Evolutionary conservation across 2,113 vertebrate species (phyloP), one percentile per base, ranked within the genome.

Genomic region (Hiodon alosoides): DNA sequence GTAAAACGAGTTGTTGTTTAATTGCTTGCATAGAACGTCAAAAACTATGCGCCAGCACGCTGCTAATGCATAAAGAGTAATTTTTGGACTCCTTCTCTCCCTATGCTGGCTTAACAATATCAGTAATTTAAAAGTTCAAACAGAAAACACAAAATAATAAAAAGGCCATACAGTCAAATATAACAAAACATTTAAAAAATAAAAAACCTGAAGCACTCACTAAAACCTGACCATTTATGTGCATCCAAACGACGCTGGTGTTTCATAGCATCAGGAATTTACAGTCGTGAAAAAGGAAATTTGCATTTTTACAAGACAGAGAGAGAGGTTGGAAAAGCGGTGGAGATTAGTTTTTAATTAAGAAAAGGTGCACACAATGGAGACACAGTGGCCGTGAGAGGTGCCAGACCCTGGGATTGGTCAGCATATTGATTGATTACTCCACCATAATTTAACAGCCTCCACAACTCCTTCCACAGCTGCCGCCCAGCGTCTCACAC

Each of bases 401-500:
- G 31, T 31, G 31, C 31, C 31, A 31, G 31, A 31, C 31, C 31
- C 31, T 31, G 31, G 31, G 31, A 31, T 31, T 2, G 31, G 31
- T 84, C 84, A 83, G 85, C 81, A 74, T 82, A 71, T 59, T 77
- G 81, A 81, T 80, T 82, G 83, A 80, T 79, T 73, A 13, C 13
- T 79, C 70, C 69, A 75, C 31, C 31, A 31, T 31, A 31, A 31
- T 71, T 16, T 86, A 98, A 88, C 96, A 97, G 78, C 94, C 90
- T 4, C 96, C 95, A 0, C 95, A 98, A 90, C 95, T 98, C 80
- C 92, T 91, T 69, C 91, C 93, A 2, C 96, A 98, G 86, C 91
- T 94, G 13, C 90, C 76, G 0, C 88, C 93, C 84, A 97, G 67
- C 0, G 88, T 90, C 0, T 90, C 86, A 80, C 96, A 98, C 76